Evolutionary conservation across 2,888 invertebrate species (phyloP), one percentile per base, ranked within the genome.

Genomic region (Philaethria dido): DNA sequence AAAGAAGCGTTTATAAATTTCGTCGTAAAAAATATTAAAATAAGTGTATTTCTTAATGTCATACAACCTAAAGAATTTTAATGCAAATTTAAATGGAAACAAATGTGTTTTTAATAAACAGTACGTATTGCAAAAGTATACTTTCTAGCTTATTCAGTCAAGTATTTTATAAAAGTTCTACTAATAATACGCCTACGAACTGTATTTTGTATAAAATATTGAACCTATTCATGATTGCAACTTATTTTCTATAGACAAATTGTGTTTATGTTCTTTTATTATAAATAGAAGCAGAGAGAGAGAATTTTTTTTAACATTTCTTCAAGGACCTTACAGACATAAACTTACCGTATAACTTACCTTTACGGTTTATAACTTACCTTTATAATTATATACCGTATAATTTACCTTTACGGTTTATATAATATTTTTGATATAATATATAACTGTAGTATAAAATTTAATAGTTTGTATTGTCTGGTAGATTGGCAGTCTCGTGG

Each of bases 401-500:
- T n/a, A n/a, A n/a, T n/a, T n/a, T 33, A 8, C 1, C 13, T n/a
- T 25, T n/a, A 25, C n/a, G 2, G 0, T 16, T 50, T 4, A 25
- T n/a, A n/a, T 29, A 22, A 48, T 22, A 22, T 2, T 22, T 14
- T 4, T 6, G 22, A 22, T 3, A 39, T 13, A 39, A 39, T 13
- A 39, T 6, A 13, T 39, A 39, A 39, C n/a, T 33, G 1, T 29
- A 1, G 1, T 22, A 20, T 8, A 29, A 16, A 45, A 45, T 18
- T 57, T 45, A 68, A 52, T 18, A 39, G 16, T 36, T 39, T n/a
- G 8, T 5, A 48, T 69, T 60, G 52, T 62, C 48, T 22, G 62
- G 20, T 64, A 92, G 92, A 98, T 99, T 85, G 98, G 98, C 78
- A 98, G 97, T 74, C 94, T 98, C 86, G 97, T 98, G 80, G 97